Evolutionary conservation across 2,113 vertebrate genomes (phyloP).

Genomic region (Butorides virescens): DNA sequence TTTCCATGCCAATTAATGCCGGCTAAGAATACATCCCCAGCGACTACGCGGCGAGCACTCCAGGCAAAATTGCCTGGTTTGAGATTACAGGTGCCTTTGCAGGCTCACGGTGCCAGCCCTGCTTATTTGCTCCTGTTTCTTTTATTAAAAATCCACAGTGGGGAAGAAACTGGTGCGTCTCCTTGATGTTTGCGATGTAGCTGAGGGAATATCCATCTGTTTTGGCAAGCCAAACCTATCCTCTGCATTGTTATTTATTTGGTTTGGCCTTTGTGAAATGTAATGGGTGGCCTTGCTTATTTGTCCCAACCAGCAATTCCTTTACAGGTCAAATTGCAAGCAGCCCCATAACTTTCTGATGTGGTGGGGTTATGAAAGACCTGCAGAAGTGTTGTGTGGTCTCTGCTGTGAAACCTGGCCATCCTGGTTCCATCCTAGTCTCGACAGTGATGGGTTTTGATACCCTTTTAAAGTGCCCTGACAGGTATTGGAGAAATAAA

Average conservation of each 20-base stretch:
- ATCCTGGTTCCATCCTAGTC: not conserved
- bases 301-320: not conserved
- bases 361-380: not conserved
- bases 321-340: not conserved
- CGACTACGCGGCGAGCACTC: not conserved
- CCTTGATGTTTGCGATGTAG: not conserved
- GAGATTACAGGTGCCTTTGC: not conserved
- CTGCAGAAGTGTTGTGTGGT: not conserved
- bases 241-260: not conserved
- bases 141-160: not conserved
- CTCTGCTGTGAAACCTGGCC: not conserved
- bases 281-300: not conserved
- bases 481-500: not conserved
- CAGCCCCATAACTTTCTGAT: not conserved
- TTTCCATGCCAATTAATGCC: constrained; percentile 19
- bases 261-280: not conserved
- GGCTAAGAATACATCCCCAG: not conserved
- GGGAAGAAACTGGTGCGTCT: not conserved
- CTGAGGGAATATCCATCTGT: not conserved
- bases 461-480: not conserved
- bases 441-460: not conserved
- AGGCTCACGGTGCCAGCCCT: not conserved
- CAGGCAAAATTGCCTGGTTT: not conserved
- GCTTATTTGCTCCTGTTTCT: not conserved
- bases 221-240: not conserved